Percentiles rank a stretch among this genome's conserved stretches.
phyloP scores from a whole-genome alignment of 2,797 vertebrate species.

The Peromyscus eremicus region DNA sequence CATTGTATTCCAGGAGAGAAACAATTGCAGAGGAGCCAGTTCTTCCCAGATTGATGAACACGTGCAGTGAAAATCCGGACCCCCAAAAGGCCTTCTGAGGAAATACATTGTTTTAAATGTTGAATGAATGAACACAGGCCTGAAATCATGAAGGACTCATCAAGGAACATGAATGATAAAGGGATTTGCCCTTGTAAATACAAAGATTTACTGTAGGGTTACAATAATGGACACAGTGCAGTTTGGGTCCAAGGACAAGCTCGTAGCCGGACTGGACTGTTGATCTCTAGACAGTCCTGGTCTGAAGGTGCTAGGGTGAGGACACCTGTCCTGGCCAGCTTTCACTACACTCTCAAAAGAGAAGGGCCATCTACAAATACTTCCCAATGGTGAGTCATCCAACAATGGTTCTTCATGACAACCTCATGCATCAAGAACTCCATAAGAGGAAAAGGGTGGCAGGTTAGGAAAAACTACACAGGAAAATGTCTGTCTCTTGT shows the following conservation, averaged over 20 bases:
- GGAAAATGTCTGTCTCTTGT: background rate
- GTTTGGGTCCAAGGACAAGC: background rate
- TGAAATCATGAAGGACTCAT: background rate
- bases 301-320: background rate
- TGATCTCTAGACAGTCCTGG: background rate
- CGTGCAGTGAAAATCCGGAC: background rate
- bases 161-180: background rate
- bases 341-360: background rate
- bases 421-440: background rate
- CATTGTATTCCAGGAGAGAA: background rate
- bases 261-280: too few relatives aligned
- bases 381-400: background rate
- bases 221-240: background rate
- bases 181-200: background rate
- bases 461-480: background rate
- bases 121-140: background rate
- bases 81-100: background rate
- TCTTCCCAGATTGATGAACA: background rate
- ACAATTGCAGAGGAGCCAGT: background rate
- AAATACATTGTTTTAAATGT: background rate
- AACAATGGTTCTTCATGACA: background rate
- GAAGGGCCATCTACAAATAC: background rate
- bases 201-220: background rate
- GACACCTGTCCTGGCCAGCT: background rate
- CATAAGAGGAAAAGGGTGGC: background rate